Conservation (phyloP, 2,797 vertebrate genomes). For the Alfaro cultratus region DNA sequence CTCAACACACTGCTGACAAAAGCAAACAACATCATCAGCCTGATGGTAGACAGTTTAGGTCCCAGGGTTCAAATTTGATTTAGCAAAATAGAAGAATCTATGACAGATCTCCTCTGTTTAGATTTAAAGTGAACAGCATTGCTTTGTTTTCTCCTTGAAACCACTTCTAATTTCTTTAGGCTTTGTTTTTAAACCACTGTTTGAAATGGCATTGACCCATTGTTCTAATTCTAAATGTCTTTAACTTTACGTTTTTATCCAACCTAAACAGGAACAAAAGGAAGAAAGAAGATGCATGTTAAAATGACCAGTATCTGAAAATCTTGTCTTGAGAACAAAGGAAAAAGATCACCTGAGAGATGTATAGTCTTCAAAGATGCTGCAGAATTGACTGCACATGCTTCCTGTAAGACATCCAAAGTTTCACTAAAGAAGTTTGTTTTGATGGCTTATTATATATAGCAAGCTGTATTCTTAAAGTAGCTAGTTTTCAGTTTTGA, state of each 20-base stretch:
- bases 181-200: neutral
- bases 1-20: slow-evolving; percentile 70
- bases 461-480: neutral
- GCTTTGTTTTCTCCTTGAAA: neutral
- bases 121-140: neutral
- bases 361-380: neutral
- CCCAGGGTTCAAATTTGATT: slow-evolving; percentile 7
- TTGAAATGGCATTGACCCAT: neutral
- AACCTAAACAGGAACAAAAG: neutral
- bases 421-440: neutral
- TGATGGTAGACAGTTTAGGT: slow-evolving; percentile 21
- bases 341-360: neutral
- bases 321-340: neutral
- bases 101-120: neutral
- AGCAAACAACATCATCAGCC: slow-evolving; percentile 53
- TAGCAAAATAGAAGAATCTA: neutral
- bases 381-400: neutral
- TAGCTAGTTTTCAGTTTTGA: neutral
- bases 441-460: neutral
- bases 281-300: neutral
- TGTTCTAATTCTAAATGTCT: neutral
- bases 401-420: neutral
- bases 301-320: neutral
- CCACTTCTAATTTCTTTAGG: neutral
- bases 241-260: neutral